Base-by-base conservation (phyloP, 2,888 invertebrate genomes). In the Eurytoma californica region DNA sequence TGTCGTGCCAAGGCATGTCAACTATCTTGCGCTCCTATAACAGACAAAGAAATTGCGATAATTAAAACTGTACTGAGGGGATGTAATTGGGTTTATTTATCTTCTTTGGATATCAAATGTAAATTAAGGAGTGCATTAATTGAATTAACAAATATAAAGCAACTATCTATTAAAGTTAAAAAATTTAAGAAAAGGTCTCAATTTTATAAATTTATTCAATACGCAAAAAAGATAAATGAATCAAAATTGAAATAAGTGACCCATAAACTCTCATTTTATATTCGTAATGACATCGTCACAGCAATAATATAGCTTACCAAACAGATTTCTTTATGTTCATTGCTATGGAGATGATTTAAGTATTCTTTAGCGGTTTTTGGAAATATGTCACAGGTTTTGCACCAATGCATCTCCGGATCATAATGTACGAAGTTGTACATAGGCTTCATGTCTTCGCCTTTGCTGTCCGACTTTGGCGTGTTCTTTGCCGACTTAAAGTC, bases 331-430 rank as follows among this genome's bases (percentile, higher is more conserved):
- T 94, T 94, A 91, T 97, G 97, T 55, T 94, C 94, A 81, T 93
- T 92, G 72, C 94, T 93, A 88, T 97, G 97, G 84, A 97, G 92
- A 92, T 97, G 97, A 89, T 94, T 94, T 84, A 97, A 91, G 89
- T 95, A 95, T 89, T 96, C 96, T 89, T 96, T 96, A 70, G 96
- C 96, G 2, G 96, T 95, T 86, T 95, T 94, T 49, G 97, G 97
- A 90, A 97, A 97, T 85, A 95, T 94, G 89, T 96, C 94, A 91
- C 97, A 97, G 68, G 94, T 93, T 75, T 96, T 93, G 89, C 97
- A 97, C 97, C 97, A 97, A 89, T 97, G 96, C 92, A 96, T 94
- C 91, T 96, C 96, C 0, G 96, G 96, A 90, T 97, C 97, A 88
- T 96, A 97, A 91, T 96, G 95, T 72, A 95, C 94, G 87, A 95